Evolutionary conservation across 2,113 vertebrate species (phyloP), one percentile per base, ranked within the genome.

Genomic region (Cisticola juncidis): DNA sequence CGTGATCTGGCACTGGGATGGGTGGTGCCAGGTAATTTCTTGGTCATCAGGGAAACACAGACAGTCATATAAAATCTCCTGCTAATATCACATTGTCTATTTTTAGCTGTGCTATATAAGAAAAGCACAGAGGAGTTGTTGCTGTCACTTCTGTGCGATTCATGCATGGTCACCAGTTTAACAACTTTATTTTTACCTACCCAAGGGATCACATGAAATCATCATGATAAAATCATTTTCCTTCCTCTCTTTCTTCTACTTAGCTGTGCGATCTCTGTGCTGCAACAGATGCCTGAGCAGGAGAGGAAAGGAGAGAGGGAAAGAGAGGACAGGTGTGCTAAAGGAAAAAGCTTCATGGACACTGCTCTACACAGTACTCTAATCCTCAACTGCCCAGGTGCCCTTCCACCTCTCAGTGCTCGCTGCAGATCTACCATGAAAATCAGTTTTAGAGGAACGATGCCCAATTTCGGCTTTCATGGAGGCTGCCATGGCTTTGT

Each of bases 171-270:
- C 89, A 94, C 91, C 79, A 70, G 78, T 70, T 96, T 94, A 94
- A 91, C 92, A 92, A 58, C 69, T 95, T 94, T 88, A 95, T 94
- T 94, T 91, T 96, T 94, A 92, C 80, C 64, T 80, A 66, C 76
- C n/a, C 24, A 81, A 62, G 62, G 79, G 86, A 86, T 93, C 80
- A 92, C 64, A 88, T 69, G 89, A 78, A 80, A 88, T 65, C 64
- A 57, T 48, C 58, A 48, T 44, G 44, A 90, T 72, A 19, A 87
- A 86, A 84, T 54, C 0, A 48, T 71, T 90, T 92, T 51, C 19
- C 26, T 72, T 56, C 35, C 28, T 84, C 51, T 74, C 47, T 58
- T 58, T 72, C 35, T 64, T 21, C 80, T 94, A 68, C 31, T 90
- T 81, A 89, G 38, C 45, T 76, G 14, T 11, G 25, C 73, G 38